A percentile compares a stretch with the other conserved stretches of the same genome.
Conservation (phyloP, 2,113 vertebrate genomes). For the Progne subis region DNA sequence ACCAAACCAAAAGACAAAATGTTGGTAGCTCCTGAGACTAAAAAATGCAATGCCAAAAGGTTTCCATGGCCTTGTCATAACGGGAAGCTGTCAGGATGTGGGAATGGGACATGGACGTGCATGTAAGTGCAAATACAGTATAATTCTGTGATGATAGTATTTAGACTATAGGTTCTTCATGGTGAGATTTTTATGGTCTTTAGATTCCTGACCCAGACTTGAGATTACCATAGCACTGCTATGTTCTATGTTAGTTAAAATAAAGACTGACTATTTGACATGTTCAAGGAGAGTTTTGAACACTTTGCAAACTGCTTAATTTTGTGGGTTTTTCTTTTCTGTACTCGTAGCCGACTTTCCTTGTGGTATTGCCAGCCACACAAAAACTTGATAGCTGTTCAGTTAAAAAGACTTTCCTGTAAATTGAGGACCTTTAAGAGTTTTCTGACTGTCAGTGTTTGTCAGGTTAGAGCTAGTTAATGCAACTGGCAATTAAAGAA, state of each 20-base stretch:
- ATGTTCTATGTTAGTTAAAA: neutral
- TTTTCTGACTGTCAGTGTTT: neutral
- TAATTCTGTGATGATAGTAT: neutral
- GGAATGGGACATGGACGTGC: neutral
- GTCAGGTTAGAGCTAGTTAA: neutral
- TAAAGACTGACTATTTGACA: neutral
- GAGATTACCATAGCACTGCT: neutral
- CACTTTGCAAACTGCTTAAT: neutral
- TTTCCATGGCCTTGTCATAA: neutral
- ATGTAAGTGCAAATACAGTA: neutral
- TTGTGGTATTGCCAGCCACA: neutral
- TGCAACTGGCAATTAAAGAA: neutral
- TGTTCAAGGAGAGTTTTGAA: neutral
- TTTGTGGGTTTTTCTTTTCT: neutral
- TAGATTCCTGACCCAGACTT: neutral
- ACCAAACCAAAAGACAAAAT: neutral
- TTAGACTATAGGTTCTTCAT: neutral
- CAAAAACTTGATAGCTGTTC: neutral
- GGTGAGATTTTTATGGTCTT: neutral
- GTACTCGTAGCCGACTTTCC: neutral
- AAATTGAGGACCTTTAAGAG: neutral
- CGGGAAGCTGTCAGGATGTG: neutral
- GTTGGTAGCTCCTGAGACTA: neutral
- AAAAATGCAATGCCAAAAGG: neutral
- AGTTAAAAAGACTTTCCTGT: neutral